Percentiles rank a stretch among this genome's conserved stretches.
phyloP scores from a whole-genome alignment of 2,113 vertebrate genomes.

The Prietella phreatophila region DNA sequence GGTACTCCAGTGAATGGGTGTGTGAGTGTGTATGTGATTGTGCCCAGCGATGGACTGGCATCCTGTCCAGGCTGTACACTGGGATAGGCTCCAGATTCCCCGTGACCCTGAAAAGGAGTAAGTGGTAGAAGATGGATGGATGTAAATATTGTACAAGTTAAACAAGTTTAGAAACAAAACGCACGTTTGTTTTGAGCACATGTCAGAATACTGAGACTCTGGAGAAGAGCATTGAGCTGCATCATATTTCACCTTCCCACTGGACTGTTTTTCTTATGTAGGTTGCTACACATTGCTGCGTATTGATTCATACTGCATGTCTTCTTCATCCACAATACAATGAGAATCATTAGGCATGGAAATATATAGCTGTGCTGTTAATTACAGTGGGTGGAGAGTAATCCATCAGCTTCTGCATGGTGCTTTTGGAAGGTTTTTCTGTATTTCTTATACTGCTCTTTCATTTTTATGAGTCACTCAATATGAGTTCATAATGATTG shows the following conservation, averaged over 20 bases:
- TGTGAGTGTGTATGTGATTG: no score
- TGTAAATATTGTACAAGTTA: background rate
- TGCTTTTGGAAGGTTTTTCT: background rate
- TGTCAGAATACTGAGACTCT: no score
- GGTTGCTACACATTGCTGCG: background rate
- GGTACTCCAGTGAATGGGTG: no score
- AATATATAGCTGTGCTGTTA: slow-evolving; percentile 8
- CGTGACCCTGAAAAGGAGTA: no score
- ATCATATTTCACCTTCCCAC: background rate
- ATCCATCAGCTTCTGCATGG: background rate
- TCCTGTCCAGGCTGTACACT: no score
- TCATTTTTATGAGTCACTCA: slow-evolving; percentile 1
- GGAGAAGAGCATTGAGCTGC: background rate
- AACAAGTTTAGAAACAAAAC: background rate
- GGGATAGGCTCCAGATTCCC: no score
- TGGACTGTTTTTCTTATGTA: background rate
- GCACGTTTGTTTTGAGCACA: background rate
- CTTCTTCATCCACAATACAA: background rate
- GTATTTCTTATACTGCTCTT: slow-evolving; percentile 8
- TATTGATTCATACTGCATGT: background rate
- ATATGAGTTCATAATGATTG: background rate
- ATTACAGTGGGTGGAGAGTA: background rate
- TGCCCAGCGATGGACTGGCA: no score
- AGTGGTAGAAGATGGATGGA: no score
- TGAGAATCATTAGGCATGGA: background rate